These are phyloP conservation scores for Macrobrachium rosenbergii DNA, from an alignment of 1,140 invertebrate species.

Conservation along the genomic window DNA sequence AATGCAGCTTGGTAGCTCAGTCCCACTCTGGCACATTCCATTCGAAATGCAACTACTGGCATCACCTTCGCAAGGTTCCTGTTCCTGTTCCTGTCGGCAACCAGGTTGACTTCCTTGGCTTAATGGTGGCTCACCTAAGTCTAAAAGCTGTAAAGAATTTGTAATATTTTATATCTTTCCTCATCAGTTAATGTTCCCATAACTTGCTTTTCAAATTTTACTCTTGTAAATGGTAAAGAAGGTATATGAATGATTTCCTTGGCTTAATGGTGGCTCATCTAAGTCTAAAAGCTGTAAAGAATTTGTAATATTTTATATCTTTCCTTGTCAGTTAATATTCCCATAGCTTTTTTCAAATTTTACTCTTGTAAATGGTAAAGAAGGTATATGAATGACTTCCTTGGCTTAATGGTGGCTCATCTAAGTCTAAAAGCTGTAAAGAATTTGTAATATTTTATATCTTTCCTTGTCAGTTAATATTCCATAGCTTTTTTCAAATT, in stretches of 20 bases:
- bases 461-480: neutral
- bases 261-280: slow-evolving; percentile 85
- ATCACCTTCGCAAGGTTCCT: slow-evolving; percentile 82
- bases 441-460: neutral
- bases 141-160: slow-evolving; percentile 77
- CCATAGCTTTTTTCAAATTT: neutral
- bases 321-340: neutral
- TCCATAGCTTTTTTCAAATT: neutral
- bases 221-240: too few relatives aligned
- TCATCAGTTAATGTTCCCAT: neutral
- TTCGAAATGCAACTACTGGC: slow-evolving; percentile 90
- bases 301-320: neutral
- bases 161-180: neutral
- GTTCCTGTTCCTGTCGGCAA: slow-evolving; percentile 91
- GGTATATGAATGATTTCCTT: slow-evolving; percentile 75
- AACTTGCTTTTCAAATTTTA: too few relatives aligned
- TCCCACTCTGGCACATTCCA: slow-evolving; percentile 90
- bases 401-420: slow-evolving; percentile 85
- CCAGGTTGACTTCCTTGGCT: slow-evolving; percentile 84
- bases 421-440: slow-evolving; percentile 83
- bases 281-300: slow-evolving; percentile 82
- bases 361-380: too few relatives aligned
- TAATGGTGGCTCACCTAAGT: slow-evolving; percentile 88
- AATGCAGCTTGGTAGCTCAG: slow-evolving; percentile 87
- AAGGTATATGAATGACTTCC: slow-evolving; percentile 74